Evolutionary conservation across 2,888 invertebrate genomes (phyloP), one percentile per base, ranked within the genome.

Genomic region (Xylocampa areola): DNA sequence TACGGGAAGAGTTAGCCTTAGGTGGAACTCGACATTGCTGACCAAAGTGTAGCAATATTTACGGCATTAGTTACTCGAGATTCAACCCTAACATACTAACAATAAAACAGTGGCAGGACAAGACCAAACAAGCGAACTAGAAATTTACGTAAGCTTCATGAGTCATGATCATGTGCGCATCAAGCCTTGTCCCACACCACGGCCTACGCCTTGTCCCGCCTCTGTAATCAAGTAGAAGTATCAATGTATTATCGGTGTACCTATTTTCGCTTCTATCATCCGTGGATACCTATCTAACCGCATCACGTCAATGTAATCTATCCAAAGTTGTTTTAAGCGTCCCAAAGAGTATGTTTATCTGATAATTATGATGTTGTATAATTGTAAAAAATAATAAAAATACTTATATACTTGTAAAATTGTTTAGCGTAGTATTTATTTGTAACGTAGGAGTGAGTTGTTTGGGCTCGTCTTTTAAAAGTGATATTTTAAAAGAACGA

Each of bases 351-450:
- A 92, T 89, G 88, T 88, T 88, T 87, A 91, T 88, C 84, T 84
- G 87, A 84, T 86, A 84, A 86, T 75, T 82, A 87, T 73, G 85
- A 84, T 87, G 89, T 90, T 93, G 92, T 94, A 93, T 91, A 91
- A 92, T 92, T 93, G 90, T 94, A 90, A 88, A 92, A 91, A 82
- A 88, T 85, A 87, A 88, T 88, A 88, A 88, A 90, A 89, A 90
- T 87, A 90, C 87, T 86, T 91, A 90, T 91, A 88, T 90, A 91
- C 87, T 76, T 92, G 91, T 93, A 91, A 89, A 92, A 89, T 90
- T 88, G 87, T 89, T 90, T 90, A 91, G 89, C 67, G 84, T 92
- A 92, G 89, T 89, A 93, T 92, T 94, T 94, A 93, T 93, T 93
- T 89, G 85, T 81, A 85, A 84, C 77, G 75, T 85, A 82, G 82